These are phyloP conservation scores for Myopa tessellatipennis DNA, from an alignment of 2,888 invertebrate genomes.

Conservation along the genomic window DNA sequence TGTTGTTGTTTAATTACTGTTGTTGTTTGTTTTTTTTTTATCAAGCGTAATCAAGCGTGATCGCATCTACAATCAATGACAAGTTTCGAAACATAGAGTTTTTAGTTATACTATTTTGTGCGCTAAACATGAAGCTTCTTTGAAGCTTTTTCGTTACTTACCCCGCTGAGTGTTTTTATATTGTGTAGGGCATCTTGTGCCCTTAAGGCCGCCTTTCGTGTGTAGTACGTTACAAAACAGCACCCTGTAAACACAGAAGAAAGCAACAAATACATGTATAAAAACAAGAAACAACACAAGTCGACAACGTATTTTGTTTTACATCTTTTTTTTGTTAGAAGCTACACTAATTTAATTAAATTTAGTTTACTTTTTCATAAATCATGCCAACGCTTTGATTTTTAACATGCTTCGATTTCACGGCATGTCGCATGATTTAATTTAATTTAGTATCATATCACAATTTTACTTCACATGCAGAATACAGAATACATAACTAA, in stretches of 20 bases:
- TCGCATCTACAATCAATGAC: too few species aligned
- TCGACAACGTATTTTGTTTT: conserved; percentile 36
- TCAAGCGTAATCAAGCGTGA: too few species aligned
- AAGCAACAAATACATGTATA: conserved; percentile 56
- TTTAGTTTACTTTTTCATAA: too few species aligned
- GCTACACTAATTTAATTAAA: not conserved
- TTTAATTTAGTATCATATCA: not conserved
- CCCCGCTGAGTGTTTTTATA: conserved; percentile 96
- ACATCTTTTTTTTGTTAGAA: not conserved
- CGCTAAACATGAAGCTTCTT: not conserved
- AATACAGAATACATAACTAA: not conserved
- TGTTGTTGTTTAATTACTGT: too few species aligned
- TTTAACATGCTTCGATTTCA: not conserved
- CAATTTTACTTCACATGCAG: conserved; percentile 15
- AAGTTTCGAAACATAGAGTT: too few species aligned
- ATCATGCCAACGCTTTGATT: too few species aligned
- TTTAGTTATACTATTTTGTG: not conserved
- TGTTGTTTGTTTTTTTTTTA: too few species aligned
- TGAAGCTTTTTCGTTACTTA: conserved; percentile 73
- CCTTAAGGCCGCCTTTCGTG: conserved; percentile 95
- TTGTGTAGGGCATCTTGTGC: conserved; percentile 99
- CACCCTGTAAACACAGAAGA: conserved; percentile 80
- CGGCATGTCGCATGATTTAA: not conserved
- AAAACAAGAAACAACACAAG: conserved; percentile 47
- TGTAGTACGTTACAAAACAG: conserved; percentile 99